These are phyloP conservation scores for Riparia riparia DNA, from an alignment of 2,113 vertebrate species.

Conservation along the genomic window DNA sequence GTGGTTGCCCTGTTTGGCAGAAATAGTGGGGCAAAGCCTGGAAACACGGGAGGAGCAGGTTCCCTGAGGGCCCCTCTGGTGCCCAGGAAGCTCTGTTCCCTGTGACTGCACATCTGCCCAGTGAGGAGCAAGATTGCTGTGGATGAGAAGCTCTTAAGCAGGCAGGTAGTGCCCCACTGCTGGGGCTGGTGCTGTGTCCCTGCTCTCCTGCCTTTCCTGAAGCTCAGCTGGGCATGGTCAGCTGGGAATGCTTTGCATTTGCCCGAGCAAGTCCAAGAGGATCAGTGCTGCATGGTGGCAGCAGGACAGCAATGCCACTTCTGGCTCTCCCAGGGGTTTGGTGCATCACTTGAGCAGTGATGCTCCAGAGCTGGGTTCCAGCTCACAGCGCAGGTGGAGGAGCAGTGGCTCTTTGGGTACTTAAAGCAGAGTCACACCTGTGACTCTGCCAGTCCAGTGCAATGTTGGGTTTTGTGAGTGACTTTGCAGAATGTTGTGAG, in stretches of 20 bases:
- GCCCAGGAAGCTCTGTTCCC: neutral
- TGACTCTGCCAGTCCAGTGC: neutral
- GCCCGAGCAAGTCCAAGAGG: neutral
- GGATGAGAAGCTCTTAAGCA: neutral
- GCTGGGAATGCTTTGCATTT: neutral
- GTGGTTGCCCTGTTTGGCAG: neutral
- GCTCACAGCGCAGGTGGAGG: neutral
- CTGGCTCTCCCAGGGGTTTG: neutral
- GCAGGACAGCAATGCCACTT: neutral
- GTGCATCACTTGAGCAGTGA: neutral
- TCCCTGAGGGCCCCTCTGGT: neutral
- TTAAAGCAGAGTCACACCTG: accelerated
- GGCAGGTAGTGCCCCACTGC: accelerated
- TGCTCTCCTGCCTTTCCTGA: neutral
- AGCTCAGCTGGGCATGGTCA: neutral
- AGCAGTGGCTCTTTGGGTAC: neutral
- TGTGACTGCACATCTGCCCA: neutral
- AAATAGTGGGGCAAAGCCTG: neutral
- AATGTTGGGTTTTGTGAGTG: accelerated
- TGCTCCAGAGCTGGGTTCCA: neutral
- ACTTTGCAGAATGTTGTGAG: neutral
- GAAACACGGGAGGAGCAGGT: accelerated
- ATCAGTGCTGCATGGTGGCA: neutral
- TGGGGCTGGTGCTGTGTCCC: neutral
- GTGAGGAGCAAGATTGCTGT: neutral